These are phyloP conservation scores for Martes martes DNA, from an alignment of 2,113 vertebrate species.

Conservation along the genomic window DNA sequence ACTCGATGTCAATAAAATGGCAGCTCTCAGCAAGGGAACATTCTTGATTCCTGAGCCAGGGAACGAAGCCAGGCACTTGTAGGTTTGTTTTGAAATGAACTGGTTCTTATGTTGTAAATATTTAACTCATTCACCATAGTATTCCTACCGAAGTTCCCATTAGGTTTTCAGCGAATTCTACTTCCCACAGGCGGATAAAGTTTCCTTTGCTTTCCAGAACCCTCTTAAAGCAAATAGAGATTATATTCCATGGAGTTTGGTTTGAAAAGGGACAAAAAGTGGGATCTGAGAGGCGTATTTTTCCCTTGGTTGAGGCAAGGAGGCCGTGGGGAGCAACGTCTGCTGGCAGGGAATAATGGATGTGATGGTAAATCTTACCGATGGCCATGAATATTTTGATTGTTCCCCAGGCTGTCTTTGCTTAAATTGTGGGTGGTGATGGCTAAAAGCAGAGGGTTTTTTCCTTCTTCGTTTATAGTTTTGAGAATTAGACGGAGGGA, in stretches of 20 bases:
- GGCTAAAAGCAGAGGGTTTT: slow-evolving; percentile 61
- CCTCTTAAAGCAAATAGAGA: slow-evolving; percentile 16
- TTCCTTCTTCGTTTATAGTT: neutral
- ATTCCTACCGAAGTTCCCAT: slow-evolving; percentile 36
- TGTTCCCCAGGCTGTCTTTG: slow-evolving; percentile 32
- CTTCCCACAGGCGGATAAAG: neutral
- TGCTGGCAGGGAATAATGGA: neutral
- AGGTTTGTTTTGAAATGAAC: slow-evolving; percentile 49
- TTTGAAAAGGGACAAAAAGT: neutral
- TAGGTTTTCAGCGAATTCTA: slow-evolving; percentile 26
- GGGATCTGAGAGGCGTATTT: neutral
- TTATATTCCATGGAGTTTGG: neutral
- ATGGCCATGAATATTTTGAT: neutral
- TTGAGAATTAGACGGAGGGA: neutral
- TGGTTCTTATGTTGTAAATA: slow-evolving; percentile 63
- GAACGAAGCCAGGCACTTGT: slow-evolving; percentile 41
- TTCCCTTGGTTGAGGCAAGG: neutral
- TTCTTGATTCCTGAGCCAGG: slow-evolving; percentile 53
- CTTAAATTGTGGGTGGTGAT: slow-evolving; percentile 44
- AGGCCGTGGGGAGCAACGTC: neutral
- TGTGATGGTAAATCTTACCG: neutral
- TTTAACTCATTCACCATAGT: slow-evolving; percentile 51
- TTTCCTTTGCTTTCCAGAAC: slow-evolving; percentile 27
- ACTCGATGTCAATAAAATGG: slow-evolving; percentile 49
- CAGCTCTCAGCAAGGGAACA: slow-evolving; percentile 61